These are phyloP conservation scores for Hydrochoerus hydrochaeris DNA, from an alignment of 2,113 vertebrate genomes.

Conservation along the genomic window DNA sequence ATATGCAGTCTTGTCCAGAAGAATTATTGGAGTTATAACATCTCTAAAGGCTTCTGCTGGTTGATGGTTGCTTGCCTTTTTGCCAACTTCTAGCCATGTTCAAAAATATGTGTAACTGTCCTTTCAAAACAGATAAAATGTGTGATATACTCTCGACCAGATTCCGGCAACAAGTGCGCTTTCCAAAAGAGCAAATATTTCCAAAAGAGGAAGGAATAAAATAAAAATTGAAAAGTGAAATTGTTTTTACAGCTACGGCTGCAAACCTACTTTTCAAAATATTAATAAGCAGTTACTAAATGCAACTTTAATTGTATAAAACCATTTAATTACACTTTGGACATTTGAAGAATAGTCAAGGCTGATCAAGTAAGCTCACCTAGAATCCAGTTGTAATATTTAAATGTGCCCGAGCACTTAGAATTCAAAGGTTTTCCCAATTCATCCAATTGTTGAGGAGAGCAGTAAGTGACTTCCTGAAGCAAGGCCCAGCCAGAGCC, in stretches of 20 bases:
- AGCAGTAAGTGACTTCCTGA: not conserved
- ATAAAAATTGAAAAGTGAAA: not conserved
- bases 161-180: constrained; percentile 11
- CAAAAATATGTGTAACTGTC: not conserved
- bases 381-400: constrained; percentile 48
- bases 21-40: not conserved
- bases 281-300: constrained; percentile 20
- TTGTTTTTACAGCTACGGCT: not conserved
- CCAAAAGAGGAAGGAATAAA: not conserved
- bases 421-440: not conserved
- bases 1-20: constrained; percentile 20
- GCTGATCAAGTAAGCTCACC: not conserved
- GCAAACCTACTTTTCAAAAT: not conserved
- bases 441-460: not conserved
- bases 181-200: constrained; percentile 17
- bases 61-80: not conserved
- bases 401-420: not conserved
- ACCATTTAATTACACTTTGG: not conserved
- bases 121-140: not conserved
- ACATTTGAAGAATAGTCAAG: not conserved
- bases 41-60: not conserved
- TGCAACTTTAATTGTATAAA: not conserved
- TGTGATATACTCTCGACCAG: not conserved
- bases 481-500: constrained; percentile 4
- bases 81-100: not conserved